Conservation (phyloP, 2,113 vertebrate species). For the Papio anubis region DNA sequence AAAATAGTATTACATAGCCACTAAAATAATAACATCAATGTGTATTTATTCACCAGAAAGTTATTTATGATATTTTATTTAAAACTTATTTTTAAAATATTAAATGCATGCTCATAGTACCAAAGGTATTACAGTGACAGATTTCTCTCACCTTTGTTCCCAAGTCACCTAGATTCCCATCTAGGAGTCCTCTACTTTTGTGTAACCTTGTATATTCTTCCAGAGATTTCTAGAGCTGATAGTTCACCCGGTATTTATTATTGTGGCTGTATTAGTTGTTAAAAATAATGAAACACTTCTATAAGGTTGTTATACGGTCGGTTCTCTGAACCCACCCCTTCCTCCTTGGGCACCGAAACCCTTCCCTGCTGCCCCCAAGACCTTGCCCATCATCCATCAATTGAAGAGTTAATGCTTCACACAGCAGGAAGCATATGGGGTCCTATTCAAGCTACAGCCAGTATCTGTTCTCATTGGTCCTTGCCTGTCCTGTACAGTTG, state of each 20-base stretch:
- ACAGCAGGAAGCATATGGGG: neutral
- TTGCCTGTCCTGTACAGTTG: neutral
- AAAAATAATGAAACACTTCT: slow-evolving; percentile 23
- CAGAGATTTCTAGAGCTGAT: neutral
- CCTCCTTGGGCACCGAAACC: neutral
- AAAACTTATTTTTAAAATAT: neutral
- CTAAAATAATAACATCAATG: neutral
- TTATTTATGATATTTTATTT: neutral
- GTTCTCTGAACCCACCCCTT: neutral
- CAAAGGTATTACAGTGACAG: neutral
- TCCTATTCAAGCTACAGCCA: neutral
- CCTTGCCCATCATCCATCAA: neutral
- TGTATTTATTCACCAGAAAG: neutral
- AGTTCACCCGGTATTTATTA: neutral
- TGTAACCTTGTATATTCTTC: neutral
- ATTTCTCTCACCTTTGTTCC: neutral
- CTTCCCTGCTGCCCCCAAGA: neutral
- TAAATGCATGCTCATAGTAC: neutral
- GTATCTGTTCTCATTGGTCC: neutral
- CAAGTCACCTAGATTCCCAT: neutral
- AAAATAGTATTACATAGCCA: neutral
- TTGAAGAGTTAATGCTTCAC: neutral
- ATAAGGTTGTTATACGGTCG: neutral
- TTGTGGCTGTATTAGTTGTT: neutral
- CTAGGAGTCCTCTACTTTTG: neutral